phyloP scores from a whole-genome alignment of 1,140 invertebrate genomes.

The Asobara japonica region DNA sequence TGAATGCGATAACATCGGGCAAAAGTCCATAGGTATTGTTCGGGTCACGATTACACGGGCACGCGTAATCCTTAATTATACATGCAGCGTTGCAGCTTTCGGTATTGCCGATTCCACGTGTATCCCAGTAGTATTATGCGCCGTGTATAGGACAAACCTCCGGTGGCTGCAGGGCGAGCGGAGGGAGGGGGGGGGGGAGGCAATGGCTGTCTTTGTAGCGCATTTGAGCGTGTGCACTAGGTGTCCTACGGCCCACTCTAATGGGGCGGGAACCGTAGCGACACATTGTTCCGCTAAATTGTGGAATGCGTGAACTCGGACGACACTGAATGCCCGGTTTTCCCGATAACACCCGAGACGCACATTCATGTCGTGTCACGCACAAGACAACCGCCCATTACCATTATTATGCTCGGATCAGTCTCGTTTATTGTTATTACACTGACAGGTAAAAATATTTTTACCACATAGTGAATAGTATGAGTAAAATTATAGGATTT shows the following conservation, averaged over 20 bases:
- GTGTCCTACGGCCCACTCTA: background rate
- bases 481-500: no score
- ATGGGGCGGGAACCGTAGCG: background rate
- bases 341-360: conserved; percentile 30
- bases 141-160: background rate
- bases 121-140: background rate
- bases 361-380: conserved; percentile 25
- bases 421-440: no score
- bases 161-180: no score
- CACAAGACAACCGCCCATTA: conserved; percentile 16
- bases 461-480: no score
- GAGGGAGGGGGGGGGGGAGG: no score
- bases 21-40: conserved; percentile 57
- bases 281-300: conserved; percentile 25
- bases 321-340: conserved; percentile 25
- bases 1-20: conserved; percentile 50
- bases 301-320: background rate
- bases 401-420: no score
- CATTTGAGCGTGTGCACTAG: conserved; percentile 8
- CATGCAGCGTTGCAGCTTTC: conserved; percentile 40
- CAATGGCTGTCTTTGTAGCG: background rate
- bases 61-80: conserved; percentile 60
- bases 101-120: conserved; percentile 18
- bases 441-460: no score
- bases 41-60: conserved; percentile 50